Base-by-base conservation (phyloP, 2,888 invertebrate genomes). In the Epinotia demarniana region DNA sequence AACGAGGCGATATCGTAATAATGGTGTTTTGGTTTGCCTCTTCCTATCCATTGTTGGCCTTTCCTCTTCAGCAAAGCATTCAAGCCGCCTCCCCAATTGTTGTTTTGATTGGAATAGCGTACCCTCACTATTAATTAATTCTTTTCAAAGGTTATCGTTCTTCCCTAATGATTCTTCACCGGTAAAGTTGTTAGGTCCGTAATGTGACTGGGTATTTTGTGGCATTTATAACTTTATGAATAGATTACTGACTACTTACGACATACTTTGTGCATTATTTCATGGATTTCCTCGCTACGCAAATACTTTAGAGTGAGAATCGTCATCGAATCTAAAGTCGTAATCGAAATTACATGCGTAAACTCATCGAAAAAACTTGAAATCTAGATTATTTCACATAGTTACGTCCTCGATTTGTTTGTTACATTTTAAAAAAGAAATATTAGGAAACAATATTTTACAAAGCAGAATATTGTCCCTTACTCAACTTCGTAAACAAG, bases 1-100 rank as follows among this genome's bases (percentile, higher is more conserved):
- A 75, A 75, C 71, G 67, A 70, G 60, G 58, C 71, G 18, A 66
- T 75, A 72, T 71, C 46, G 75, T 71, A 61, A 74, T 74, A 64
- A 72, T 72, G 71, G 69, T 66, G 39, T 75, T 67, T 71, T 75
- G 70, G 60, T 49, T 53, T 43, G 71, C 33, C 64, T 75, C 67
- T 75, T 71, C 66, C 61, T 55, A 23, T 19, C 75, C 46, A 72
- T 75, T 75, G 75, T 75, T 64, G 8, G 53, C 58, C 75, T 72
- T 75, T 75, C 66, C 61, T 71, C 66, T 69, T 46, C 58, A 70
- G 53, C 64, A 39, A 70, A 60, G 74, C 74, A 33, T 69, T 69
- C 33, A 63, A 63, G 58, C 58, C 64, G 55, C 12, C 39, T 60
- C n/a, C n/a, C 23, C 70, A 75, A 74, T 74, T 69, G 68, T 73